Percentiles rank a stretch among this genome's conserved stretches.
Conservation (phyloP, 2,113 vertebrate genomes). For the Leucopsar rothschildi region DNA sequence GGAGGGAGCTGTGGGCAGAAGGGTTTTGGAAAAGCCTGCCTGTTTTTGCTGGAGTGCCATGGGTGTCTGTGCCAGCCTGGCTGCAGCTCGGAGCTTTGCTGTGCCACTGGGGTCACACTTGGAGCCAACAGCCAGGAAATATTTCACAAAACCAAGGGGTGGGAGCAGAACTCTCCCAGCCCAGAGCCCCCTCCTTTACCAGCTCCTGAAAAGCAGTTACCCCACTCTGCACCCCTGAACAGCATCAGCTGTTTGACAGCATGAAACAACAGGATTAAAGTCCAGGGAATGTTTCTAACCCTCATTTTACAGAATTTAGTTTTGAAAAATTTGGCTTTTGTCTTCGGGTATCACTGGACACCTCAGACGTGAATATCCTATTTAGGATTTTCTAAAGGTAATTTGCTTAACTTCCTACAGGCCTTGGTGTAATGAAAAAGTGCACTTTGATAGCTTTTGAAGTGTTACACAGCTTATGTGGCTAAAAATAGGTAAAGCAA, state of each 20-base stretch:
- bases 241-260: background rate
- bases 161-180: background rate
- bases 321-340: background rate
- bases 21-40: background rate
- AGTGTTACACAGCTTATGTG: background rate
- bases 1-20: background rate
- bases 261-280: background rate
- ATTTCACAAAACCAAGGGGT: background rate
- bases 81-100: background rate
- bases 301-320: background rate
- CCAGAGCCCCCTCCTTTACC: too few species aligned
- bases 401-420: background rate
- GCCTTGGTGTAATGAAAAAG: background rate
- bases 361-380: background rate
- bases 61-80: background rate
- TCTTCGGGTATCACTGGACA: background rate
- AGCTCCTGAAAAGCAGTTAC: background rate
- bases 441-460: slow-evolving; percentile 12
- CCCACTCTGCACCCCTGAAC: background rate
- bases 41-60: background rate
- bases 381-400: background rate
- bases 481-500: slow-evolving; percentile 47
- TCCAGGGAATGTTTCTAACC: background rate
- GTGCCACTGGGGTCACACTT: background rate
- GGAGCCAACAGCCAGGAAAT: background rate